Evolutionary conservation across 2,113 vertebrate species (phyloP).

Genomic region (Phainopepla nitens): DNA sequence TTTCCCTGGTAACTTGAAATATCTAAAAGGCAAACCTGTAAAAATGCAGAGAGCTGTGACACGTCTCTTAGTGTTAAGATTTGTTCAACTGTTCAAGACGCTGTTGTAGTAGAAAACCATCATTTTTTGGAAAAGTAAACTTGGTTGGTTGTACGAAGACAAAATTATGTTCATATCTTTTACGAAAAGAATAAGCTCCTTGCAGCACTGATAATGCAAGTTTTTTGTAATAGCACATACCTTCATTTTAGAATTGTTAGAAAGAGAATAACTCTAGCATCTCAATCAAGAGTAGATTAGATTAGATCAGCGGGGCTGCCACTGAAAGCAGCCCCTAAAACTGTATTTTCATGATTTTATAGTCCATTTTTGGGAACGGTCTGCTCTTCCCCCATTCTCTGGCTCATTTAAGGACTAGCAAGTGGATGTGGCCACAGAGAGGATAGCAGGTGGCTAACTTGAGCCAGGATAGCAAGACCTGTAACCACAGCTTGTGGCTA

Average conservation of each 20-base stretch:
- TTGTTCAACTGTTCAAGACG: neutral
- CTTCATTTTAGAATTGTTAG: neutral
- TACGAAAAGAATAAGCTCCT: neutral
- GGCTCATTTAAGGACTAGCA: neutral
- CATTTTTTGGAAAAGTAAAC: neutral
- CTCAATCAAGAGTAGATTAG: neutral
- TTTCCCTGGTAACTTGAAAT: neutral
- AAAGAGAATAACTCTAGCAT: neutral
- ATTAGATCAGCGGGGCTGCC: too few relatives aligned
- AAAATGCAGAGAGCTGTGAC: neutral
- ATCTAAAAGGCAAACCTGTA: neutral
- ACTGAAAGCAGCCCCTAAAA: neutral
- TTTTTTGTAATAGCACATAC: neutral
- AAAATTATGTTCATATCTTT: neutral
- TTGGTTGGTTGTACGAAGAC: neutral
- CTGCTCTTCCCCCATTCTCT: neutral
- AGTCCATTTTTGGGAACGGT: accelerated
- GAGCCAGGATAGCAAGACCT: neutral
- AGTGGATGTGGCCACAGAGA: neutral
- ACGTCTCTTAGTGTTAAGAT: neutral
- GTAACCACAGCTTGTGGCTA: neutral
- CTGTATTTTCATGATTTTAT: neutral
- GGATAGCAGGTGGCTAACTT: neutral
- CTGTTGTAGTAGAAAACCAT: neutral
- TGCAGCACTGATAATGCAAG: neutral